Conservation (phyloP, 2,888 invertebrate genomes). For the Trichacis sp. region DNA sequence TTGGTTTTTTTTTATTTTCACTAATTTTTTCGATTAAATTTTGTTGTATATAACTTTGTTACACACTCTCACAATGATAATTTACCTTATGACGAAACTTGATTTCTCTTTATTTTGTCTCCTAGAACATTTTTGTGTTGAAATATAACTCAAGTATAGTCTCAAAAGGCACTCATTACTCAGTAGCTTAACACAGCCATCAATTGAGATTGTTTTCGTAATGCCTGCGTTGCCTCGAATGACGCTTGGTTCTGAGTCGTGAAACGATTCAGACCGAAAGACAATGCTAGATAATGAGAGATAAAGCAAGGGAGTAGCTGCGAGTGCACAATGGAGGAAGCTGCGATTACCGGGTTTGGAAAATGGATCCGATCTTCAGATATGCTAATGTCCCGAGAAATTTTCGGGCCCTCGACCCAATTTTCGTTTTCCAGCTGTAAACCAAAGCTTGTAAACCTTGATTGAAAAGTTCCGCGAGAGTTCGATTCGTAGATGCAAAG, state of each 20-base stretch:
- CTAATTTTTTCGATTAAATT: too few relatives aligned
- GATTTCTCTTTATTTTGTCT: constrained; percentile 1
- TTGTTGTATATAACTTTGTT: too few relatives aligned
- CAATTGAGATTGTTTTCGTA: neutral
- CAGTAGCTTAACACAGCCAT: neutral
- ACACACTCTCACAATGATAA: too few relatives aligned
- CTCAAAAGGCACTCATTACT: neutral
- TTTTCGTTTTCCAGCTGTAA: neutral
- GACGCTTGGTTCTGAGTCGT: constrained; percentile 25
- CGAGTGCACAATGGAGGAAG: constrained; percentile 32
- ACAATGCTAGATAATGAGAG: constrained; percentile 35
- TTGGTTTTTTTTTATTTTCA: too few relatives aligned
- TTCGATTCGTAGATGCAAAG: constrained; percentile 9
- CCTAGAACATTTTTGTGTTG: too few relatives aligned
- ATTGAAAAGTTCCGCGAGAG: neutral
- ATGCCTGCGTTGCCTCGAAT: neutral
- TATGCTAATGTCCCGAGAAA: neutral
- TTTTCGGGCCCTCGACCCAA: neutral
- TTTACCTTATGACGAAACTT: too few relatives aligned
- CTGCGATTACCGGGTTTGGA: constrained; percentile 32
- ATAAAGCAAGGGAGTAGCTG: constrained; percentile 28
- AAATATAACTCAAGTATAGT: too few relatives aligned
- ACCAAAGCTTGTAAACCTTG: neutral
- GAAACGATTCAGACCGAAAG: constrained; percentile 29
- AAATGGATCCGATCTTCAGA: constrained; percentile 36